A percentile compares a stretch with the other conserved stretches of the same genome.
These are phyloP conservation scores for Myzus persicae DNA, from an alignment of 1,140 invertebrate genomes.

Conservation along the genomic window DNA sequence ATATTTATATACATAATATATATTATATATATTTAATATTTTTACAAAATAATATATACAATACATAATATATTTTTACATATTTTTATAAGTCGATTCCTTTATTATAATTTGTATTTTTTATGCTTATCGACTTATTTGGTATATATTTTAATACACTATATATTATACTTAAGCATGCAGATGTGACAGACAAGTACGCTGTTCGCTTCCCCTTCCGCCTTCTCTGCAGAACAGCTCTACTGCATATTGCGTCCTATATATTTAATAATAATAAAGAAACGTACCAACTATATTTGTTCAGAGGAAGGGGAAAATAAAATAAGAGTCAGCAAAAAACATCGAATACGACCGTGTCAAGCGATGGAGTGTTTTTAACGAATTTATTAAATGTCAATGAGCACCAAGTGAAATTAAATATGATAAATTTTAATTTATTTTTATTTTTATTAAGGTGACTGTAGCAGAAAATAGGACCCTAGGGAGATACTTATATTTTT, in stretches of 20 bases:
- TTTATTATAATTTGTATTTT: neutral
- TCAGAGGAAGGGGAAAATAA: neutral
- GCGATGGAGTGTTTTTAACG: neutral
- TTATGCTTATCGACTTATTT: no score
- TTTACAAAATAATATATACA: no score
- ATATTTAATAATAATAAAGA: no score
- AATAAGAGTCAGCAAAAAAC: neutral
- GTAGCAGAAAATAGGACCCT: neutral
- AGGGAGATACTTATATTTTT: neutral
- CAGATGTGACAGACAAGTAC: neutral
- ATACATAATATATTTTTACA: neutral
- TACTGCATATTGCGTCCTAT: neutral
- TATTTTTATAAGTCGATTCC: neutral
- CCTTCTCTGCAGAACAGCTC: neutral
- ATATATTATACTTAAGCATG: no score
- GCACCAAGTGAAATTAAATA: neutral
- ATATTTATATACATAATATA: no score
- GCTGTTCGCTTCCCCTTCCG: neutral
- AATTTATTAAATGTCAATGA: neutral
- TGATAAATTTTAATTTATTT: neutral
- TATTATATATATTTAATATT: no score
- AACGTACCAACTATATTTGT: neutral
- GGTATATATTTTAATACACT: no score
- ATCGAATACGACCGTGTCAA: neutral
- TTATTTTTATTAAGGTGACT: neutral